Base-by-base conservation (phyloP, 2,888 invertebrate species). In the Epirrhoe alternata region DNA sequence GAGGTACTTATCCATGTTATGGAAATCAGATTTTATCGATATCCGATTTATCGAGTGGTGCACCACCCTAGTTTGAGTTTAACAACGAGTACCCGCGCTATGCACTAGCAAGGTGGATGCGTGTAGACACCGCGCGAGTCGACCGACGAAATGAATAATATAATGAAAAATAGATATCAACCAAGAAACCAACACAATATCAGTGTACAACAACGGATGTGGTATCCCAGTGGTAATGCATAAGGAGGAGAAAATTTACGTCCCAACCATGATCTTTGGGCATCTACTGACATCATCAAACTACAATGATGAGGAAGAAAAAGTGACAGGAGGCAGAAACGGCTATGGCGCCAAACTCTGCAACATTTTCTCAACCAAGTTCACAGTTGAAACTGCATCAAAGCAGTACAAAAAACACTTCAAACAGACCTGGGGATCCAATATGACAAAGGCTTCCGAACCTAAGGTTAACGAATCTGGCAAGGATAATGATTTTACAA, bases 331-430 rank as follows among this genome's bases (percentile, higher is more conserved):
- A 79, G 99, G 99, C 69, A 95, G 99, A 78, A 99, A 99, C 82
- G 99, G 99, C 61, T 99, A 98, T 83, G 99, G 99, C 82, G 99
- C 99, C 5, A 99, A 99, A 89, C 94, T 99, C 59, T 99, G 99
- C 86, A 99, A 99, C 87, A 99, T 99, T 74, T 99, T 99, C 93
- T 99, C 99, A 77, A 97, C 95, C 24, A 98, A 97, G 83, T 99
- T 99, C 85, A 97, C 96, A 0, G 97, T 99, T 2, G 99, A 99
- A 93, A 99, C 99, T 7, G 96, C 98, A 5, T 95, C 96, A 0
- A 96, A 95, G 80, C 97, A 99, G 81, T 98, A 97, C 85, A 96
- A 96, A 77, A 96, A 96, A 81, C 94, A 95, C 75, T 99, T 99
- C 78, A 99, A 98, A 87, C 99, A 99, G 94, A 97, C 97, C 0